phyloP scores from a whole-genome alignment of 2,113 vertebrate genomes.

The Plestiodon gilberti region DNA sequence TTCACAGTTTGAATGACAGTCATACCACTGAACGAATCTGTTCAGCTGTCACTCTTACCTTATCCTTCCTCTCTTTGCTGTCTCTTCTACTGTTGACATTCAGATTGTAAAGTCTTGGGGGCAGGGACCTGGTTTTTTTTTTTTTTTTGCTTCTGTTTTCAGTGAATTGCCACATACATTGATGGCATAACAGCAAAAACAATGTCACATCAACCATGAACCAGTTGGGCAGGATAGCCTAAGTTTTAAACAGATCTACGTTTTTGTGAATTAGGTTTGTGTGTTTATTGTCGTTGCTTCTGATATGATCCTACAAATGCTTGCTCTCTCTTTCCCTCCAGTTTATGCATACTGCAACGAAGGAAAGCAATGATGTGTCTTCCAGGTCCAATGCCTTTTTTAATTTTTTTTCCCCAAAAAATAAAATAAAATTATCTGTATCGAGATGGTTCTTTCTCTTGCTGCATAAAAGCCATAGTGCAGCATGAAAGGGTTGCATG shows the following conservation, averaged over 20 bases:
- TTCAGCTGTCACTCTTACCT: neutral
- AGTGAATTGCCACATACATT: neutral
- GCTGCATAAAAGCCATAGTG: constrained; percentile 77
- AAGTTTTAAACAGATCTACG: neutral
- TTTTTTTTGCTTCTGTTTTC: neutral
- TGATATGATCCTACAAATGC: neutral
- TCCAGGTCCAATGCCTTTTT: constrained; percentile 65
- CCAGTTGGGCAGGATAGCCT: neutral
- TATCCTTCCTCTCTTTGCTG: neutral
- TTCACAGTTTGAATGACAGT: no score
- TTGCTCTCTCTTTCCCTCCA: neutral
- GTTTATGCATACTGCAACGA: neutral
- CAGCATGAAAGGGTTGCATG: constrained; percentile 80
- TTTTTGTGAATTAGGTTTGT: neutral
- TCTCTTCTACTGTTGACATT: neutral
- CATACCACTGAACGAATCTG: no score
- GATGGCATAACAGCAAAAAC: neutral
- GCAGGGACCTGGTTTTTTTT: neutral
- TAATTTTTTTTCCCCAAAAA: constrained; percentile 31
- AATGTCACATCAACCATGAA: neutral
- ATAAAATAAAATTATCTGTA: constrained; percentile 51
- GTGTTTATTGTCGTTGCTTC: no score
- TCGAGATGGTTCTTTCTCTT: constrained; percentile 75
- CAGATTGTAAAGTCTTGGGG: neutral
- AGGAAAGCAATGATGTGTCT: constrained; percentile 56